phyloP scores from a whole-genome alignment of 2,888 invertebrate genomes.

The Cheilosia impressa region DNA sequence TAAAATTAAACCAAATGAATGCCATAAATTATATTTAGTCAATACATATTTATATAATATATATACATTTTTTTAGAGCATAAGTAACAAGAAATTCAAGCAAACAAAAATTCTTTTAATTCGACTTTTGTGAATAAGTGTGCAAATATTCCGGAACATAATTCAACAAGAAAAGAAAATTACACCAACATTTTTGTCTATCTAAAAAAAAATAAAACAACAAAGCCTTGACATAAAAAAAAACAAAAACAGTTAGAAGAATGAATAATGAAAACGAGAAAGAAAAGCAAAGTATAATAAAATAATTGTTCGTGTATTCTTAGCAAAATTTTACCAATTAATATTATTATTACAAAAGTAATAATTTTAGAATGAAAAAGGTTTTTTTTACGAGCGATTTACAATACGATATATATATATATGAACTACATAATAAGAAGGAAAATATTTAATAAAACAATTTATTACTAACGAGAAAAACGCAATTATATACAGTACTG shows the following conservation, averaged over 20 bases:
- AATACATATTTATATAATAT: slow-evolving; percentile 69
- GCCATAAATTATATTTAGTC: slow-evolving; percentile 75
- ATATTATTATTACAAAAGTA: slow-evolving; percentile 38
- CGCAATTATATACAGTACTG: slow-evolving; percentile 61
- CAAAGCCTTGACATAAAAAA: slow-evolving; percentile 70
- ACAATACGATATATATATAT: slow-evolving; percentile 58
- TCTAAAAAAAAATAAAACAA: slow-evolving; percentile 12
- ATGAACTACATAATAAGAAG: slow-evolving; percentile 27
- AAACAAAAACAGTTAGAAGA: slow-evolving; percentile 50
- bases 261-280: slow-evolving; percentile 35
- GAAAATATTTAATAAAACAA: slow-evolving; percentile 39
- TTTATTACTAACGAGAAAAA: slow-evolving; percentile 47
- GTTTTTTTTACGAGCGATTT: slow-evolving; percentile 71
- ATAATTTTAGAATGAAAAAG: slow-evolving; percentile 47
- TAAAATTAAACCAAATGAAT: slow-evolving; percentile 68
- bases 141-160: slow-evolving; percentile 40
- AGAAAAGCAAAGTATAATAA: slow-evolving; percentile 23
- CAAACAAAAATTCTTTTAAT: slow-evolving; percentile 38
- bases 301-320: slow-evolving; percentile 70
- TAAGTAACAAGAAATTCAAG: slow-evolving; percentile 35
- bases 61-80: slow-evolving; percentile 47
- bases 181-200: slow-evolving; percentile 45
- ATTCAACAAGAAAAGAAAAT: slow-evolving; percentile 32
- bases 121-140: slow-evolving; percentile 26
- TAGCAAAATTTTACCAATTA: slow-evolving; percentile 75